phyloP scores from a whole-genome alignment of 2,888 invertebrate species.

The Tetragonisca angustula region DNA sequence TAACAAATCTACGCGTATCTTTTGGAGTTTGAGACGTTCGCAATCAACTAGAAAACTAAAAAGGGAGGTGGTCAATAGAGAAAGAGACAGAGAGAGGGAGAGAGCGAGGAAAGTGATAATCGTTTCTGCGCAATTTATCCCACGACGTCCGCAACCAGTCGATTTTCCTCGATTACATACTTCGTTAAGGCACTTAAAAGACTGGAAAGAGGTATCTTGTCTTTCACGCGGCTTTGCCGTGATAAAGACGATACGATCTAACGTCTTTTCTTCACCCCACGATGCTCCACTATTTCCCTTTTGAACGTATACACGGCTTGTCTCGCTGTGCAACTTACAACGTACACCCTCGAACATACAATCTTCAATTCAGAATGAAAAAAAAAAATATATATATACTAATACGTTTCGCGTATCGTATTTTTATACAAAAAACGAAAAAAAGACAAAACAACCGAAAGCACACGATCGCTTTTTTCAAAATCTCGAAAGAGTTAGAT shows the following conservation, averaged over 20 bases:
- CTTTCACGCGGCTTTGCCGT: slow-evolving; percentile 19
- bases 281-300: slow-evolving; percentile 26
- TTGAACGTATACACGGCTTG: background rate
- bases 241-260: slow-evolving; percentile 46
- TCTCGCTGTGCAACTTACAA: slow-evolving; percentile 26
- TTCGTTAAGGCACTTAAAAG: slow-evolving; percentile 74
- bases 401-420: background rate
- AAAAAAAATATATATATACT: background rate
- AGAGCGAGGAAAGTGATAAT: slow-evolving; percentile 15
- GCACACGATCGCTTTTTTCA: background rate
- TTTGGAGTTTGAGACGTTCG: slow-evolving; percentile 54
- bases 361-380: slow-evolving; percentile 23
- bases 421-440: background rate
- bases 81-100: too few relatives aligned
- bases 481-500: background rate
- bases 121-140: slow-evolving; percentile 31
- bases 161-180: slow-evolving; percentile 42
- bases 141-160: slow-evolving; percentile 39
- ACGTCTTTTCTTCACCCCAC: slow-evolving; percentile 39
- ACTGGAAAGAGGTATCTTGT: slow-evolving; percentile 58
- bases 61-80: background rate
- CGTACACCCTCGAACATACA: slow-evolving; percentile 17
- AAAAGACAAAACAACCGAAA: background rate
- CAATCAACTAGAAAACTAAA: slow-evolving; percentile 50
- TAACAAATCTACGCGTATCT: slow-evolving; percentile 56